Percentiles rank a stretch among this genome's conserved stretches.
These are phyloP conservation scores for Lucilia sericata DNA, from an alignment of 1,140 invertebrate genomes.

Conservation along the genomic window DNA sequence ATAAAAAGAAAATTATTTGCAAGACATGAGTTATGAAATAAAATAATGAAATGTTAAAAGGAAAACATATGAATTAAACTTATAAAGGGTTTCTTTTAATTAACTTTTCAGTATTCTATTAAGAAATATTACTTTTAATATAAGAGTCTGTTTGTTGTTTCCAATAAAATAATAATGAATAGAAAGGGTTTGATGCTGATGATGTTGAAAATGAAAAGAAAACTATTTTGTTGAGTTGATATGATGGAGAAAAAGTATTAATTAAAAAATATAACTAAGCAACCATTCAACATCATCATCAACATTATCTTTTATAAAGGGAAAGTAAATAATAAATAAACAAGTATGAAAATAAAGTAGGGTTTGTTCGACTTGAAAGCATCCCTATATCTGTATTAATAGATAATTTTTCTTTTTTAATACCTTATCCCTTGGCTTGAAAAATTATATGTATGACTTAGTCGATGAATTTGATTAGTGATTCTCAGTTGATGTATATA, in stretches of 20 bases:
- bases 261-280: slow-evolving; percentile 26
- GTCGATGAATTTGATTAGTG: no score
- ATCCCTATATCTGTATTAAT: no score
- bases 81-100: slow-evolving; percentile 6
- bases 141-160: not conserved
- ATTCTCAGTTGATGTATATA: no score
- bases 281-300: not conserved
- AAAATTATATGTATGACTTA: no score
- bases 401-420: no score
- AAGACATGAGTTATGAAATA: not conserved
- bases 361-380: no score
- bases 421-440: no score
- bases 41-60: not conserved
- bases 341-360: no score
- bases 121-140: not conserved
- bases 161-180: not conserved
- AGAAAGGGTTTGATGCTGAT: not conserved
- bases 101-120: not conserved
- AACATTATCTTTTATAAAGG: not conserved
- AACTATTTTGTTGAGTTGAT: not conserved
- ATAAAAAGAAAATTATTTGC: no score
- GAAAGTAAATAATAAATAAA: not conserved
- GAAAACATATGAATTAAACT: not conserved
- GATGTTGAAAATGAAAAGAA: not conserved
- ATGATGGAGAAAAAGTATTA: not conserved